Conservation (phyloP, 2,888 invertebrate genomes). For the Camptogramma bilineatum region DNA sequence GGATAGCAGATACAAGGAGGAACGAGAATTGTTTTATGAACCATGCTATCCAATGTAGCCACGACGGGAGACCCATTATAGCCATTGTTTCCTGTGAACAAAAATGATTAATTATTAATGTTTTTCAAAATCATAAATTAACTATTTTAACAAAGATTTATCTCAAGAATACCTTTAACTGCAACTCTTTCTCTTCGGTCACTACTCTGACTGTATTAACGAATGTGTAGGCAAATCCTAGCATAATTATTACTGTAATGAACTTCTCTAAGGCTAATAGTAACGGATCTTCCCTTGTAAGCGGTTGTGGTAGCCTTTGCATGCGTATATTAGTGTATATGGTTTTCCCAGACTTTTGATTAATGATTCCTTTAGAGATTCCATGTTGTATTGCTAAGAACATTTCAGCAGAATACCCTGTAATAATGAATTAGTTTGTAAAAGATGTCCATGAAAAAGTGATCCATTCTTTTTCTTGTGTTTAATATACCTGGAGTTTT, state of each 20-base stretch:
- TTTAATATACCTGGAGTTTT: conserved; percentile 84
- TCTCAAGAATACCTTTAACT: conserved; percentile 86
- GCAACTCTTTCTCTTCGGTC: conserved; percentile 91
- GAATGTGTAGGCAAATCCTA: conserved; percentile 93
- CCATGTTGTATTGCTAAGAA: conserved; percentile 76
- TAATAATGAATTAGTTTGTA: conserved; percentile 13
- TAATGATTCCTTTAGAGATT: conserved; percentile 73
- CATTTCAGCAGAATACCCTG: conserved; percentile 78
- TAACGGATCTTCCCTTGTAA: conserved; percentile 89
- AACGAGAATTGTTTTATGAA: conserved; percentile 91
- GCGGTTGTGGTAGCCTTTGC: conserved; percentile 90
- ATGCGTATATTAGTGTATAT: conserved; percentile 77
- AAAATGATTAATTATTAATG: neutral
- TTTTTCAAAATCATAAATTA: too few relatives aligned
- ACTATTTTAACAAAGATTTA: neutral
- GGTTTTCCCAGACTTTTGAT: conserved; percentile 66
- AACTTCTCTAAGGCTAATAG: conserved; percentile 88
- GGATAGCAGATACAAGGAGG: conserved; percentile 87
- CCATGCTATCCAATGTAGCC: conserved; percentile 95
- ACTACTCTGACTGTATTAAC: conserved; percentile 92
- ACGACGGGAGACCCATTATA: conserved; percentile 94
- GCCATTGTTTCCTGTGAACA: conserved; percentile 93
- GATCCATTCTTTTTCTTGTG: neutral
- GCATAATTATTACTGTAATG: conserved; percentile 91
- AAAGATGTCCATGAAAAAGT: neutral